These are phyloP conservation scores for Athalia circularis DNA, from an alignment of 2,888 invertebrate genomes.

Conservation along the genomic window DNA sequence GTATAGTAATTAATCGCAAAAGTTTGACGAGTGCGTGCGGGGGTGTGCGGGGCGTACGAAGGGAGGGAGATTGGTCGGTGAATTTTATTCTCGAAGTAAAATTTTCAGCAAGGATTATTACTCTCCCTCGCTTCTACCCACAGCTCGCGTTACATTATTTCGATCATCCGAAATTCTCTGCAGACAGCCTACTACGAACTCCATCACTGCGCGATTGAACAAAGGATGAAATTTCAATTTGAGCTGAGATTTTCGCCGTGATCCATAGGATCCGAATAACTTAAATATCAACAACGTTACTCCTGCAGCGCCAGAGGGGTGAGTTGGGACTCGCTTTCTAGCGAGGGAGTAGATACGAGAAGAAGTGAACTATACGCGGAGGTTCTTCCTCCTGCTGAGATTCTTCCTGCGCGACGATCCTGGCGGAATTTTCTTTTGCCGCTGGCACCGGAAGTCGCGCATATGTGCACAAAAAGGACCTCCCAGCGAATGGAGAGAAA, in stretches of 20 bases:
- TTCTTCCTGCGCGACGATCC: too few species aligned
- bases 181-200: background rate
- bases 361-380: slow-evolving; percentile 16
- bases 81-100: slow-evolving; percentile 22
- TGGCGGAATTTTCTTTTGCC: too few species aligned
- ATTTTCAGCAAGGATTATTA: background rate
- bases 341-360: slow-evolving; percentile 17
- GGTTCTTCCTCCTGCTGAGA: too few species aligned
- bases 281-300: slow-evolving; percentile 48
- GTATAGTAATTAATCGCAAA: slow-evolving; percentile 40
- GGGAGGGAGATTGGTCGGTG: slow-evolving; percentile 1
- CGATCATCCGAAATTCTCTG: slow-evolving; percentile 9
- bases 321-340: background rate
- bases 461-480: background rate
- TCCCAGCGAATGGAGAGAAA: too few species aligned
- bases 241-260: slow-evolving; percentile 53
- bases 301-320: too few species aligned
- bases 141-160: slow-evolving; percentile 14
- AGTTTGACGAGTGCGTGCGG: slow-evolving; percentile 32
- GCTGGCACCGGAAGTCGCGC: background rate
- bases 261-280: slow-evolving; percentile 59
- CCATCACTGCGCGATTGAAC: slow-evolving; percentile 18
- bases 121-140: background rate
- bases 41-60: background rate
- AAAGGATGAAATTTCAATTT: slow-evolving; percentile 65